Base-by-base conservation (phyloP, 1,140 invertebrate genomes). In the Drosophila yakuba region DNA sequence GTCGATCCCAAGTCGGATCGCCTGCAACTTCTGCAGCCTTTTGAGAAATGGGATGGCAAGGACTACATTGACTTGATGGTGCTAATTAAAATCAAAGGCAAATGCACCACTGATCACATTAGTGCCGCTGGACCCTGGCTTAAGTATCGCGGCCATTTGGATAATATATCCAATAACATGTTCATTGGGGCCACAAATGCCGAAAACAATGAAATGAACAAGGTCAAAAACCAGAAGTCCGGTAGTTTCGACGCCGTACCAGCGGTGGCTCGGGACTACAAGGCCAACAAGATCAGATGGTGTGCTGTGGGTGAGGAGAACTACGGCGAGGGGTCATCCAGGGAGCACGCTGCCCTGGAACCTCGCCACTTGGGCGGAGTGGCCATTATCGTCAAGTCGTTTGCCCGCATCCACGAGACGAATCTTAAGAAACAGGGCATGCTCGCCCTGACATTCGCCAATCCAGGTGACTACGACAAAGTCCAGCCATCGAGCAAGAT, bases 141-240 rank as follows among this genome's bases (percentile, higher is more conserved):
- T 0, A 99, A 99, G 93, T 99, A 99, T 93, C 95, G 99, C 92
- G 99, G 99, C 35, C 99, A 99, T 93, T 95, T 99, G 79, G 98
- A 99, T 91, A 99, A 99, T 92, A 99, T 99, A 92, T 99, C 99
- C 6, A 99, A 99, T 93, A 99, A 99, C 79, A 96, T 99, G 95
- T 98, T 99, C 80, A 98, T 99, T 91, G 98, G 97, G 14, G 99
- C 99, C 20, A 96, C 97, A 2, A 99, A 99, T 93, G 94, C 95
- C 10, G 99, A 99, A 91, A 99, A 99, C 93, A 94, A 95, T 74
- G 98, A 99, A 93, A 96, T 99, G 92, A 99, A 99, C 93, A 99
- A 99, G 79, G 95, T 98, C 8, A 97, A 96, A 84, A 99, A 99
- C 93, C 97, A 97, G 88, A 51, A 97, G 38, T 97, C 95, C 1